phyloP scores from a whole-genome alignment of 2,113 vertebrate species.

The Cyrtonyx montezumae region DNA sequence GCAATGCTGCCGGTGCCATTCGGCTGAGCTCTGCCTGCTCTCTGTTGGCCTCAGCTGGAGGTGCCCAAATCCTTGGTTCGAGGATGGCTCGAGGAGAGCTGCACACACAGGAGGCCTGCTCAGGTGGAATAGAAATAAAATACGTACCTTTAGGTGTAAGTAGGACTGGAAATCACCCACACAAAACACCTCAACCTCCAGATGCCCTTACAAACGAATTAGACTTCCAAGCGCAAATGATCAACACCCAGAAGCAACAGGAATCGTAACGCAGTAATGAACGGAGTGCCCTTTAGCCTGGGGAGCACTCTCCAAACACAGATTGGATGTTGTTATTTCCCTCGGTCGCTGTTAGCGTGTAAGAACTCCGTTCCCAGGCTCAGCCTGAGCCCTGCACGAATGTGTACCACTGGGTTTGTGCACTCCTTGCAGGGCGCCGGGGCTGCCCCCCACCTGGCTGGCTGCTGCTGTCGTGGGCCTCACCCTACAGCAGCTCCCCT shows the following conservation, averaged over 20 bases:
- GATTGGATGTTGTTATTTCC: not conserved
- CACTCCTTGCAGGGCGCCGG: rapidly evolving
- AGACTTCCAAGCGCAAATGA: not conserved
- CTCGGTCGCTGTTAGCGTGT: not conserved
- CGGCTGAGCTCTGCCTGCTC: rapidly evolving
- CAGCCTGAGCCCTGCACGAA: not conserved
- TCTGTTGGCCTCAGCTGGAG: not conserved
- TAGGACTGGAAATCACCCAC: not conserved
- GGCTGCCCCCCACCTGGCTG: not conserved
- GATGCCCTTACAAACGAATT: not conserved
- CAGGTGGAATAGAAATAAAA: not conserved
- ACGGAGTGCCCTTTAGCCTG: not conserved
- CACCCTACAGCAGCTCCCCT: not conserved
- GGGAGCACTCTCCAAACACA: not conserved
- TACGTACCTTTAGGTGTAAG: not conserved
- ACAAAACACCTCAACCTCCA: not conserved
- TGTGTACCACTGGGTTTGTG: not conserved
- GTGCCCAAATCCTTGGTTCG: not conserved
- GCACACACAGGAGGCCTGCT: not conserved
- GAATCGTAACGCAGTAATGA: not conserved
- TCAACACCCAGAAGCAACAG: constrained; percentile 23
- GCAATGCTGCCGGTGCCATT: not conserved
- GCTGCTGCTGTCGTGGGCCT: not conserved
- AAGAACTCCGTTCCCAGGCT: constrained; percentile 4
- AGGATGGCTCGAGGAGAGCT: not conserved